Evolutionary conservation across 2,888 invertebrate species (phyloP), one percentile per base, ranked within the genome.

Genomic region (Agrochola macilenta): DNA sequence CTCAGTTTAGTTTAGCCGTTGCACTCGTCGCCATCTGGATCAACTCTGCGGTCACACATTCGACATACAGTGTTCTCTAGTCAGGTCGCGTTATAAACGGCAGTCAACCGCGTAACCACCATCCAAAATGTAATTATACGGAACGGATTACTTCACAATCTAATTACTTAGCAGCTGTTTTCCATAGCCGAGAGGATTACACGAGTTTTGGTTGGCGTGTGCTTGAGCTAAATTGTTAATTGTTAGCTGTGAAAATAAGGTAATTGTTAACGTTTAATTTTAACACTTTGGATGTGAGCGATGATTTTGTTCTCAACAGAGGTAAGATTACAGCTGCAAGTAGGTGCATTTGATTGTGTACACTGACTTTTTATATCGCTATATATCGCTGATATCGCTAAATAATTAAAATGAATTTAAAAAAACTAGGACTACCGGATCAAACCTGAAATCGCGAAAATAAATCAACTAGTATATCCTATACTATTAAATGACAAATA

Each of bases 151-250:
- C 83, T 64, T 82, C 66, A 73, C 74, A 71, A 83, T 85, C 75
- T 85, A 85, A 83, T 82, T 85, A 83, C 82, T 83, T 82, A 69
- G 54, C 86, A 83, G 78, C 86, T 83, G 78, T 83, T 83, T 78
- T 78, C 78, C 57, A 52, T 52, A 60, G 66, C 60, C 46, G 65
- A 65, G 74, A 71, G 69, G 69, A 61, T 81, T 66, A 79, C 74
- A 70, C 17, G 81, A 76, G 74, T 80, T 84, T 76, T 63, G 76
- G 84, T 74, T 83, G 20, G 39, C 74, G 52, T 61, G 65, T 68
- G 69, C 60, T 69, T 39, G 60, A 20, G 52, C 57, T 76, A 82
- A 76, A 76, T 57, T 81, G 78, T 63, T 72, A 43, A 79, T 57
- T 71, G 65, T 46, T 79, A 60, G 14, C 49, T 66, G 46, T 82